Percentiles rank a stretch among this genome's conserved stretches.
Conservation (phyloP, 2,797 vertebrate species). For the Poliocrania exsul region DNA sequence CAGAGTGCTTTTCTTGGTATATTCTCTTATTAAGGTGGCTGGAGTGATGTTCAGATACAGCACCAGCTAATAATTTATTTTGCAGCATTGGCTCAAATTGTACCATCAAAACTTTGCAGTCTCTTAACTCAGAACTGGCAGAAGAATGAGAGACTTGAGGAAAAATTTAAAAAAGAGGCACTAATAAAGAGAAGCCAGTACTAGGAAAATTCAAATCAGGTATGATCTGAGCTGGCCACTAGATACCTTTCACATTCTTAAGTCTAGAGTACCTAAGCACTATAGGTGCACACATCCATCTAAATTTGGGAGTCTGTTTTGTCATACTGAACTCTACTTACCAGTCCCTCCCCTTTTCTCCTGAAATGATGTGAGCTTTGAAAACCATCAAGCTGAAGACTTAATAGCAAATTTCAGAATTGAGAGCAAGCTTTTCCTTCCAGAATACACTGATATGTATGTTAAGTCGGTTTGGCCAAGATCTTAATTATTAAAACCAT, state of each 20-base stretch:
- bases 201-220: neutral
- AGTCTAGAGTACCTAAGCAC: neutral
- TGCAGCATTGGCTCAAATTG: neutral
- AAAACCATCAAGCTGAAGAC: neutral
- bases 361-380: neutral
- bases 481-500: neutral
- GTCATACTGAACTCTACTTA: neutral
- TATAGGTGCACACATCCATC: neutral
- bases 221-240: fast-evolving
- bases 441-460: fast-evolving
- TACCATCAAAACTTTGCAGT: neutral
- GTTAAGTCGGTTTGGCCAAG: neutral
- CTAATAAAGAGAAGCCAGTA: neutral
- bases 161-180: neutral
- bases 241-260: neutral
- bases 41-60: neutral
- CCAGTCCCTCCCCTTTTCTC: neutral
- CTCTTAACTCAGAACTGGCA: neutral
- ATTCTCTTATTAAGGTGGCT: neutral
- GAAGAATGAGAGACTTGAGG: neutral
- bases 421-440: neutral
- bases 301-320: neutral
- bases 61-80: neutral
- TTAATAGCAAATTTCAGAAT: neutral
- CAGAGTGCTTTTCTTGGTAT: neutral